Base-by-base conservation (phyloP, 2,888 invertebrate genomes). In the Lottia gigantea region DNA sequence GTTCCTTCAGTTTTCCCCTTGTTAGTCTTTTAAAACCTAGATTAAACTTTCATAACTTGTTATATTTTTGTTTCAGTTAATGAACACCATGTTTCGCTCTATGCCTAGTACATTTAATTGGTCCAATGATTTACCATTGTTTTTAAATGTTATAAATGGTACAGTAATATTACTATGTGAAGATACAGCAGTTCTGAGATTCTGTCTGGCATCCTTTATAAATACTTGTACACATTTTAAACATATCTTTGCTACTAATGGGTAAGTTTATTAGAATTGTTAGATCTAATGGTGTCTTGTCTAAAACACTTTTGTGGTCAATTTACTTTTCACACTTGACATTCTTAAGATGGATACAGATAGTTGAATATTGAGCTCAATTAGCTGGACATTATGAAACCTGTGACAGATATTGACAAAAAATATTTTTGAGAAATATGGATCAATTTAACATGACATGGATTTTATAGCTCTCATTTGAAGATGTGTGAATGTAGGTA, bases 21-120 rank as follows among this genome's bases (percentile, higher is more conserved):
- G n/a, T n/a, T 15, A 0, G 14, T n/a, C 7, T 12, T n/a, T 23
- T 19, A n/a, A 55, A 11, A 19, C 11, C 8, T 55, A 0, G n/a
- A n/a, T 15, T n/a, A 45, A 4, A 65, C 12, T 31, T n/a, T 47
- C 12, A n/a, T 49, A 15, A 61, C 55, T 31, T 46, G 31, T 3
- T 7, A 81, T 85, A 73, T 83, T 85, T 80, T 83, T 83, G 16
- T 75, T 76, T 14, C 80, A 88, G 76, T 90, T 98, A 47, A 96
- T 98, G 83, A 95, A 96, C 0, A 92, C 96, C 65, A 96, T 98
- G 96, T 98, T 98, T 86, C 96, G 96, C 89, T 96, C 96, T 0
- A 98, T 98, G 97, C 96, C 96, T 1, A 96, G 96, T 2, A 97
- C 97, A 86, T 97, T 98, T 86, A 97, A 97, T 0, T 96, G 97